Evolutionary conservation across 2,888 invertebrate genomes (phyloP), one percentile per base, ranked within the genome.

Genomic region (Heteropelma amictum): DNA sequence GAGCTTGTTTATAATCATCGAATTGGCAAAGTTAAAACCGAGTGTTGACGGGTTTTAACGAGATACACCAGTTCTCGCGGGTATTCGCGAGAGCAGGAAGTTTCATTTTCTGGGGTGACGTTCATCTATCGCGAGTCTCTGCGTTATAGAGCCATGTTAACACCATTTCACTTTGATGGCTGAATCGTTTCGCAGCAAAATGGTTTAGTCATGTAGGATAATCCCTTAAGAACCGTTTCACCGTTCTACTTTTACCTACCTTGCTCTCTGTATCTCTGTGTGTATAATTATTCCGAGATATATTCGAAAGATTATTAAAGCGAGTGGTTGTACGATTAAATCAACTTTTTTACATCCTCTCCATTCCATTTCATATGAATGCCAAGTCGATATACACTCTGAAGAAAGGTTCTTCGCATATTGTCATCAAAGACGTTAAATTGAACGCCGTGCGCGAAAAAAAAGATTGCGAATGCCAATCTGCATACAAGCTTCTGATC

Each of bases 1-100:
- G n/a, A 38, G 12, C 12, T n/a, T 38, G 6, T 12, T n/a, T 38
- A 35, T 35, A 7, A 3, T 38, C 35, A 5, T n/a, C n/a, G n/a
- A n/a, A n/a, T 12, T 38, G n/a, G 3, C 12, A 1, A 2, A 38
- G n/a, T 38, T 0, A 12, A 38, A 38, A 38, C 1, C 3, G n/a
- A 38, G 12, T 47, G 19, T 12, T 61, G 14, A 23, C 12, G 8
- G 23, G 17, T 40, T 53, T 12, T 28, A 51, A 40, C 26, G 51
- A 53, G 30, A 64, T 19, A 28, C n/a, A n/a, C 23, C 28, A 30
- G 35, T 28, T 28, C 7, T 10, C 14, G 51, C 53, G 28, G 40
- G 40, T 19, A 4, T 19, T 40, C 14, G 40, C 12, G 14, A 40
- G 49, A 67, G 49, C 67, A 67, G 67, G 67, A 67, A 67, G 56